Conservation (phyloP, 1,140 invertebrate genomes). For the Pararge aegeria region DNA sequence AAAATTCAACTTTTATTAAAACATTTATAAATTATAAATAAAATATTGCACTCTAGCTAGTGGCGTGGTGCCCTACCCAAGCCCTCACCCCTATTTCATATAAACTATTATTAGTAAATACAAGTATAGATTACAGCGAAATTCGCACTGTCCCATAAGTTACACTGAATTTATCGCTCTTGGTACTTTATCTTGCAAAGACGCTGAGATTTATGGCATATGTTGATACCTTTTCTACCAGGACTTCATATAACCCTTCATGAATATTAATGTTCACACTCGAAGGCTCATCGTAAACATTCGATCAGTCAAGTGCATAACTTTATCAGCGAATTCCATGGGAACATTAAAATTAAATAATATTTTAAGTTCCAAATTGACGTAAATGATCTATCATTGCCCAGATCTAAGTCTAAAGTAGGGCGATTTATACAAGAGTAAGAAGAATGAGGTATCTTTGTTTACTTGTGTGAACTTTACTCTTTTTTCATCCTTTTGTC, state of each 20-base stretch:
- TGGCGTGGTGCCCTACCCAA: too few relatives aligned
- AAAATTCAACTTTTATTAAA: too few relatives aligned
- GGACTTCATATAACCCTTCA: slow-evolving; percentile 9
- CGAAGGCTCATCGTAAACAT: neutral
- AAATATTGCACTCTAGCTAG: too few relatives aligned
- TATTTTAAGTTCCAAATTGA: neutral
- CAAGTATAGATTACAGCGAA: neutral
- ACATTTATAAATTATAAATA: too few relatives aligned
- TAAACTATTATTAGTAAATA: neutral
- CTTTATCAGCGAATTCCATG: neutral
- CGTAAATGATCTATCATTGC: neutral
- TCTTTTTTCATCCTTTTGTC: too few relatives aligned
- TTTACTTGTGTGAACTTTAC: too few relatives aligned
- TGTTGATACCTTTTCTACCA: slow-evolving; percentile 7
- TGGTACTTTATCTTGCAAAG: slow-evolving; percentile 8
- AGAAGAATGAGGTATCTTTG: too few relatives aligned
- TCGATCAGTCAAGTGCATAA: slow-evolving; percentile 6
- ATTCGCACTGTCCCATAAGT: slow-evolving; percentile 6
- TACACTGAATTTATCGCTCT: slow-evolving; percentile 2
- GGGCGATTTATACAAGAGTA: too few relatives aligned
- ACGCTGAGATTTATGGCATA: slow-evolving; percentile 1
- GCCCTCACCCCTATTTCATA: too few relatives aligned
- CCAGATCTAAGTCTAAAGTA: too few relatives aligned
- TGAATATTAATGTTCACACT: slow-evolving; percentile 10
- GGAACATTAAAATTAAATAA: neutral